phyloP scores from a whole-genome alignment of 1,140 invertebrate genomes.

The Dendroctonus valens region DNA sequence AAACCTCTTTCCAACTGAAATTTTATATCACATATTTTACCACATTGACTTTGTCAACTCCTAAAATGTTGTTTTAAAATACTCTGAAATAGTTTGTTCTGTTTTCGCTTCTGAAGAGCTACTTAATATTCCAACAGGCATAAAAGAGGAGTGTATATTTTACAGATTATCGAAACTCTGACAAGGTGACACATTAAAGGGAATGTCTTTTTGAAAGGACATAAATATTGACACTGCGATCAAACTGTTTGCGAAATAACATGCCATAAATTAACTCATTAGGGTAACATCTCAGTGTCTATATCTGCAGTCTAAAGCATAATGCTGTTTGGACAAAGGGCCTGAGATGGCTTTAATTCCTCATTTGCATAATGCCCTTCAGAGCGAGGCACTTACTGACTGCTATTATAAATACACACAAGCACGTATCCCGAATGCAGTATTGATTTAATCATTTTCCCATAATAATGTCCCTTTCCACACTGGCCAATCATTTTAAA shows the following conservation, averaged over 20 bases:
- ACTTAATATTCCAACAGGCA: neutral
- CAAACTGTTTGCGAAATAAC: slow-evolving; percentile 46
- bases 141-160: slow-evolving; percentile 27
- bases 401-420: slow-evolving; percentile 47
- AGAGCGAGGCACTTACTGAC: slow-evolving; percentile 45
- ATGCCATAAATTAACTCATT: slow-evolving; percentile 50
- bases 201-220: slow-evolving; percentile 37
- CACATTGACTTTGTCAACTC: too few relatives aligned
- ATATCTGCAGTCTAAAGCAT: slow-evolving; percentile 38
- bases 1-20: too few relatives aligned
- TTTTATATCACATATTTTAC: too few relatives aligned
- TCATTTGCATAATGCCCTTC: slow-evolving; percentile 47
- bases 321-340: slow-evolving; percentile 49
- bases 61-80: too few relatives aligned
- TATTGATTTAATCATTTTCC: slow-evolving; percentile 28
- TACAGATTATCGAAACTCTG: slow-evolving; percentile 27
- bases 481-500: neutral
- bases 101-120: too few relatives aligned
- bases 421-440: slow-evolving; percentile 36
- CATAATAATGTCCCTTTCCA: neutral
- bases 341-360: slow-evolving; percentile 44
- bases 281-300: slow-evolving; percentile 42
- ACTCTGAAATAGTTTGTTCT: too few relatives aligned
- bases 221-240: slow-evolving; percentile 47
- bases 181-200: slow-evolving; percentile 33